Conservation (phyloP, 2,888 invertebrate genomes). For the Lasius platythorax region DNA sequence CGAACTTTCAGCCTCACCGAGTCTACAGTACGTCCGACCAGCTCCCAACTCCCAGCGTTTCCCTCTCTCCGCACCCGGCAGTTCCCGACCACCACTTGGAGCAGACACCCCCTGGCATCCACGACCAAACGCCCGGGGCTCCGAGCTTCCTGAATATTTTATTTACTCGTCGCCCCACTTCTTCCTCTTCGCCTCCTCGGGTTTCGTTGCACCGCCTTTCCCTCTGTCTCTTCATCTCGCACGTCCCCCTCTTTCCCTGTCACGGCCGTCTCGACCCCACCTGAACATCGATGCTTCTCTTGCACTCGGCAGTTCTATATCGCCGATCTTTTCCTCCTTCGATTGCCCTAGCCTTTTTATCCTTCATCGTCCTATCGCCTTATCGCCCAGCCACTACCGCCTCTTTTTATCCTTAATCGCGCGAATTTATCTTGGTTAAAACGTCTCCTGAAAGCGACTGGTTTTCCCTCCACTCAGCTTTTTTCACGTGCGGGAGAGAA, state of each 20-base stretch:
- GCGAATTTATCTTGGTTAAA: conserved; percentile 80
- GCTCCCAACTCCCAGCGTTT: conserved; percentile 36
- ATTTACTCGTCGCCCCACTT: conserved; percentile 76
- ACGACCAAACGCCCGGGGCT: conserved; percentile 79
- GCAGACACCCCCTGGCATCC: conserved; percentile 74
- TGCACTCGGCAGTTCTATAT: background rate
- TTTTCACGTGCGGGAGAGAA: background rate
- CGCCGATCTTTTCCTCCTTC: conserved; percentile 41
- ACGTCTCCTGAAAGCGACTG: conserved; percentile 48
- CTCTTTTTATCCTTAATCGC: conserved; percentile 77
- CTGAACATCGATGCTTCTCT: conserved; percentile 50
- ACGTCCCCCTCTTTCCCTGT: background rate
- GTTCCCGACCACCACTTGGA: conserved; percentile 63
- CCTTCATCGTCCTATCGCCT: background rate
- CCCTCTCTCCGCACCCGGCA: conserved; percentile 39
- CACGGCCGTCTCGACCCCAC: conserved; percentile 1
- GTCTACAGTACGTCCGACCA: conserved; percentile 45
- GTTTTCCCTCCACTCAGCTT: background rate
- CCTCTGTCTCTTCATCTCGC: conserved; percentile 51
- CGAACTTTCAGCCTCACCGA: conserved; percentile 51
- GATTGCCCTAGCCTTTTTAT: conserved; percentile 3
- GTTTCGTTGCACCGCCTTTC: conserved; percentile 25
- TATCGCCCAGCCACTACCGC: conserved; percentile 15
- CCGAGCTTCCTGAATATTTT: conserved; percentile 81
- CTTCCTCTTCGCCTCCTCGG: conserved; percentile 38